Evolutionary conservation across 2,888 invertebrate species (phyloP).

Genomic region (Drosophila nigricruria): DNA sequence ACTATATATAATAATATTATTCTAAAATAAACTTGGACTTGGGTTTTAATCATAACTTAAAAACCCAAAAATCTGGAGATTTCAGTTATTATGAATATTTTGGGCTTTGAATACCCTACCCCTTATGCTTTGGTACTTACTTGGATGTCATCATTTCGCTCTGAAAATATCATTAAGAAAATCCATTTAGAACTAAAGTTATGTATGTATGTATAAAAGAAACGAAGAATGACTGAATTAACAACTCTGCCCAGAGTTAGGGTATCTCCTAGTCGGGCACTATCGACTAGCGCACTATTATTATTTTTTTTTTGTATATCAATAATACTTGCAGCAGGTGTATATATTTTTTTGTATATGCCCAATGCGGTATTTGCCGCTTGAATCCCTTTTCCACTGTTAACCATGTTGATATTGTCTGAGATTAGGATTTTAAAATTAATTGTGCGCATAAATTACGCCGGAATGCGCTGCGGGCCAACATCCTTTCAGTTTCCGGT

Average conservation of each 20-base stretch:
- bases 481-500: constrained; percentile 52
- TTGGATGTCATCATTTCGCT: too few species aligned
- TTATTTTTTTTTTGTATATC: constrained; percentile 10
- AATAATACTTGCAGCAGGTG: constrained; percentile 41
- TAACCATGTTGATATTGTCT: constrained; percentile 57
- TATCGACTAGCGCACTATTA: background rate
- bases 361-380: constrained; percentile 36
- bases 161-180: background rate
- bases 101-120: too few species aligned
- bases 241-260: background rate
- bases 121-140: too few species aligned
- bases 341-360: constrained; percentile 20
- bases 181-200: background rate
- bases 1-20: too few species aligned
- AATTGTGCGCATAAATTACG: constrained; percentile 78
- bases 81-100: too few species aligned
- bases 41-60: too few species aligned
- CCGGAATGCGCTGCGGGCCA: constrained; percentile 15
- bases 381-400: constrained; percentile 27
- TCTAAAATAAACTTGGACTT: too few species aligned
- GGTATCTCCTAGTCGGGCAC: background rate
- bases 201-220: too few species aligned
- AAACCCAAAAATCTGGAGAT: too few species aligned
- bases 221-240: background rate
- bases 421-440: constrained; percentile 78